Base-by-base conservation (phyloP, 1,140 invertebrate genomes). In the Meloidogyne floridensis region DNA sequence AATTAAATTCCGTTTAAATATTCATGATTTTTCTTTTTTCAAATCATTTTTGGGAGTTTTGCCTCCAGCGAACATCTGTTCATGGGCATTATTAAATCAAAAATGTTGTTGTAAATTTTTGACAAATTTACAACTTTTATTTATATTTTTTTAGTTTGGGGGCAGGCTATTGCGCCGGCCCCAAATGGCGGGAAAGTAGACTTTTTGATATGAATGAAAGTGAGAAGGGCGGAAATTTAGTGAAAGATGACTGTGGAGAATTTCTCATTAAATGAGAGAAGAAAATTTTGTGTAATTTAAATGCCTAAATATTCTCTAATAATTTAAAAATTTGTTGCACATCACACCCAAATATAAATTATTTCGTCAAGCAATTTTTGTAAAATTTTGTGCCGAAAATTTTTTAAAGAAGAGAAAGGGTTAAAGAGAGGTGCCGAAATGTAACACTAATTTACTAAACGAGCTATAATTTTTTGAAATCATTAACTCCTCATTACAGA, bases 31-130 rank as follows among this genome's bases (percentile, higher is more conserved):
- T 5, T 0, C 4, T 47, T 47, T 47, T 47, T 47, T 47, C 47
- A 47, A 65, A 65, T 65, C 15, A 65, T 65, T 65, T 32, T 65
- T 65, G 59, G 59, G 59, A 65, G 59, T 65, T 65, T 65, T 65
- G 59, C 59, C 59, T 11, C n/a, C 2, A 65, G 59, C 59, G n/a
- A 65, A 65, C 59, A 65, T 65, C 59, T 65, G 59, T 65, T 65
- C 59, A 65, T 65, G 59, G 59, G 59, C 59, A 65, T 65, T n/a
- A 8, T 65, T n/a, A 59, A 65, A 65, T 65, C n/a, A 65, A 65
- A 65, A 65, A 65, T 32, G 32, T 6, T 47, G 47, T 47, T 47
- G 47, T 47, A 47, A 65, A 65, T n/a, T n/a, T n/a, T 65, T 65
- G 59, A 65, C 59, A 65, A 65, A 65, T 65, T 65, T 65, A 65